Percentiles rank a stretch among this genome's conserved stretches.
Conservation (phyloP, 2,888 invertebrate genomes). For the Carterocephalus palaemon region DNA sequence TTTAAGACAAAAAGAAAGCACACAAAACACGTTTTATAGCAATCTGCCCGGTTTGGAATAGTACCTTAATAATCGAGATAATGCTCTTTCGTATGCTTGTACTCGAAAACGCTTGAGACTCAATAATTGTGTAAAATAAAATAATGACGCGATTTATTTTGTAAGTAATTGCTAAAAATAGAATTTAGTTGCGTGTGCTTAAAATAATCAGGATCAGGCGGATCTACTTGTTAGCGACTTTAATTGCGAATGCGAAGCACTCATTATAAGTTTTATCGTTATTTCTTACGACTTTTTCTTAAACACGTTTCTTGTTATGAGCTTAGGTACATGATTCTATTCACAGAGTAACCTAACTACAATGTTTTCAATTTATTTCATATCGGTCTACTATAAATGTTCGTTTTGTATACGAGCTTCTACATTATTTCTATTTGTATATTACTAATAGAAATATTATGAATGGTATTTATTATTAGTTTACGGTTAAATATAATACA, state of each 20-base stretch:
- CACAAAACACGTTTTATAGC: too few relatives aligned
- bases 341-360: slow-evolving; percentile 5
- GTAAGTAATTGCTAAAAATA: slow-evolving; percentile 26
- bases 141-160: slow-evolving; percentile 23
- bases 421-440: too few relatives aligned
- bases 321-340: slow-evolving; percentile 10
- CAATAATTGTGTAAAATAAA: slow-evolving; percentile 26
- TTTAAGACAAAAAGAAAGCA: too few relatives aligned
- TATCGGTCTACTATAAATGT: neutral
- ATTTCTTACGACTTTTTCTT: slow-evolving; percentile 23
- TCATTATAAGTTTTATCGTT: slow-evolving; percentile 26
- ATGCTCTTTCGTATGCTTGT: slow-evolving; percentile 25
- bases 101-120: slow-evolving; percentile 25
- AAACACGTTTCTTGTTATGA: slow-evolving; percentile 19
- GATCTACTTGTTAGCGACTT: slow-evolving; percentile 23
- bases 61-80: slow-evolving; percentile 23
- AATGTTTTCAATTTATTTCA: slow-evolving; percentile 2
- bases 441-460: too few relatives aligned
- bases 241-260: slow-evolving; percentile 23
- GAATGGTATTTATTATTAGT: too few relatives aligned
- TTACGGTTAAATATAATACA: too few relatives aligned
- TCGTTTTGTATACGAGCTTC: too few relatives aligned
- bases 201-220: slow-evolving; percentile 23
- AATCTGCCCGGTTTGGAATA: slow-evolving; percentile 1
- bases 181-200: slow-evolving; percentile 22